A percentile compares a stretch with the other conserved stretches of the same genome.
phyloP scores from a whole-genome alignment of 2,113 vertebrate genomes.

The Polypterus bichir region DNA sequence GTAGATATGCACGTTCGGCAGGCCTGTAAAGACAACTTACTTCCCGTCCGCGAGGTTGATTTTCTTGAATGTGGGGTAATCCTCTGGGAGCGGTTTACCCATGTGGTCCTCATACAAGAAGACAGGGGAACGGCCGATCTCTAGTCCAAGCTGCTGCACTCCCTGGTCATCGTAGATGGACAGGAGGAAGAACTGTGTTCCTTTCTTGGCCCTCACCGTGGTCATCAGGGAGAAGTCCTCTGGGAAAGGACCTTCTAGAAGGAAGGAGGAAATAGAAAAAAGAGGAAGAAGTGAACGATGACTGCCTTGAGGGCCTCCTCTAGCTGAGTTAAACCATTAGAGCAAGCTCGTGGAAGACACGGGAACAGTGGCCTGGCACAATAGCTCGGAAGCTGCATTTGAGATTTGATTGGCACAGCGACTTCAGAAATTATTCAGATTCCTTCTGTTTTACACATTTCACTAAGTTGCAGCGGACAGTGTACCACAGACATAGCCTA shows the following conservation, averaged over 20 bases:
- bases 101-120: conserved; percentile 69
- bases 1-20: no score
- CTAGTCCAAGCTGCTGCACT: conserved; percentile 69
- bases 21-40: conserved; percentile 37
- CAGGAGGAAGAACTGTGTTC: conserved; percentile 60
- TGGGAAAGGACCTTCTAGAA: conserved; percentile 64
- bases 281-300: background rate
- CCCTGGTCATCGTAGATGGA: conserved; percentile 67
- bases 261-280: background rate
- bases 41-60: conserved; percentile 73
- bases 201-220: conserved; percentile 58
- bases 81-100: conserved; percentile 48
- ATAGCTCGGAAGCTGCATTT: no score
- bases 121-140: conserved; percentile 57
- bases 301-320: no score
- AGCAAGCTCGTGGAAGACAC: no score
- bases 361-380: no score
- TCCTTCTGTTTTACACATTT: no score
- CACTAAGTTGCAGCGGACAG: no score
- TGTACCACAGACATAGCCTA: no score
- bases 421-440: no score
- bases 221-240: conserved; percentile 70
- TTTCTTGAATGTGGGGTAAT: conserved; percentile 58
- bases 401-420: no score
- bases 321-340: no score